Conservation (phyloP, 64 coral and sea anemone species). For the Astreopora myriophthalma region DNA sequence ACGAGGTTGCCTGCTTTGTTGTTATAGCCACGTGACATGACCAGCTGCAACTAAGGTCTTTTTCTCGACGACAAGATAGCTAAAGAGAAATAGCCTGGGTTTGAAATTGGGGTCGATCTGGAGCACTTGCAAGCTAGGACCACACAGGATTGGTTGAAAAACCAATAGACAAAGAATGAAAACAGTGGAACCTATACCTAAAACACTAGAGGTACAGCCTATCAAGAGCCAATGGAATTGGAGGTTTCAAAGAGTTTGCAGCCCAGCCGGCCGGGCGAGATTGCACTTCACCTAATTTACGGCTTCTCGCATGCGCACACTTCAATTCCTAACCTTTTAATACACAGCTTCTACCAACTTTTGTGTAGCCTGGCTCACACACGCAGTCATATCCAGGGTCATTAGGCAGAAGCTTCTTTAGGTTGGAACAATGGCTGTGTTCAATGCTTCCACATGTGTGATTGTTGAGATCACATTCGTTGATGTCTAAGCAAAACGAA, state of each 20-base stretch:
- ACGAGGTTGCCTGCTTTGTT: no score
- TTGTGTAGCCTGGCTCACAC: not conserved
- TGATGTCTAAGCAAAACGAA: not conserved
- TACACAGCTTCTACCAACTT: constrained; percentile 10
- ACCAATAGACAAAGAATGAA: no score
- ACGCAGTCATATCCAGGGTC: not conserved
- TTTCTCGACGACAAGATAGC: no score
- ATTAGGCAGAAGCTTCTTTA: not conserved
- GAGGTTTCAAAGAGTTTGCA: not conserved
- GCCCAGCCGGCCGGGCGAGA: no score
- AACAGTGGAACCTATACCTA: no score
- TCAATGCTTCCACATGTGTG: not conserved
- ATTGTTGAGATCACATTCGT: not conserved
- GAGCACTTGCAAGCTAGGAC: no score
- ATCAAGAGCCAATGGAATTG: not conserved
- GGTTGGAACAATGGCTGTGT: not conserved
- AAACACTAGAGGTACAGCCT: no score
- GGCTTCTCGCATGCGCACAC: not conserved
- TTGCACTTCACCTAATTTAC: not conserved
- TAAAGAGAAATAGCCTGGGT: no score
- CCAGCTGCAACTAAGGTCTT: no score
- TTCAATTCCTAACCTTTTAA: not conserved
- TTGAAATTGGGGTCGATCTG: no score
- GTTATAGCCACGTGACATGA: no score
- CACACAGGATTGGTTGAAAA: no score